A percentile compares a stretch with the other conserved stretches of the same genome.
Evolutionary conservation across 1,140 invertebrate genomes (phyloP).

Genomic region (Cotesia typhae): DNA sequence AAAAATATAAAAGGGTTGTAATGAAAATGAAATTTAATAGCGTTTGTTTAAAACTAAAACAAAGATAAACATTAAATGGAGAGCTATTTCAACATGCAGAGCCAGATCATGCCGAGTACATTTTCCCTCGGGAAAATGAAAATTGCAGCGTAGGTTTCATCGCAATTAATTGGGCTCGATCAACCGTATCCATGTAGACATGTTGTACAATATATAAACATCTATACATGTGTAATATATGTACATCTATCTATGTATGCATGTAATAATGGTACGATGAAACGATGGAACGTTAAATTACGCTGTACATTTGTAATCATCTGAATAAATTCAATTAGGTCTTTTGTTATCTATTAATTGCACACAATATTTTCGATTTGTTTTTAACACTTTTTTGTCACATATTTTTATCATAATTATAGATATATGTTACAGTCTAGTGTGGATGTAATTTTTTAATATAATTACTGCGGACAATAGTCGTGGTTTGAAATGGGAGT

Average conservation of each 20-base stretch:
- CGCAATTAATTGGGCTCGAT: conserved; percentile 34
- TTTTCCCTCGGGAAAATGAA: conserved; percentile 26
- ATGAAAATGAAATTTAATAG: too few species aligned
- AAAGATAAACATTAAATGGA: too few species aligned
- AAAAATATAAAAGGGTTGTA: too few species aligned
- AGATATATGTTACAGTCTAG: too few species aligned
- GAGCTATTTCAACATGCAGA: too few species aligned
- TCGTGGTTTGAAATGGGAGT: not conserved
- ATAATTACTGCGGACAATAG: too few species aligned
- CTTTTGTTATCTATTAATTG: not conserved
- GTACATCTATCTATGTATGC: conserved; percentile 6
- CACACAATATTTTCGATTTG: not conserved
- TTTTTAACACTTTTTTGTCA: not conserved
- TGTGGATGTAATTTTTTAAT: too few species aligned
- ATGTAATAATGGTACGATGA: conserved; percentile 11
- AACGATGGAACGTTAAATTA: conserved; percentile 21
- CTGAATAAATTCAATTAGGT: conserved; percentile 18
- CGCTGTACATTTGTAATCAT: conserved; percentile 25
- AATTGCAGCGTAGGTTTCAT: conserved; percentile 28
- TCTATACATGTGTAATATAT: not conserved
- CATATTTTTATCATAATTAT: not conserved
- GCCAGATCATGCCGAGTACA: too few species aligned
- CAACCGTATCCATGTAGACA: conserved; percentile 7
- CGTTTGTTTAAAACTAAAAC: too few species aligned
- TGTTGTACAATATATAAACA: too few species aligned